Evolutionary conservation across 92 coral and sea anemone genomes (phyloP).

Genomic region (Palythoa caribaeorum): DNA sequence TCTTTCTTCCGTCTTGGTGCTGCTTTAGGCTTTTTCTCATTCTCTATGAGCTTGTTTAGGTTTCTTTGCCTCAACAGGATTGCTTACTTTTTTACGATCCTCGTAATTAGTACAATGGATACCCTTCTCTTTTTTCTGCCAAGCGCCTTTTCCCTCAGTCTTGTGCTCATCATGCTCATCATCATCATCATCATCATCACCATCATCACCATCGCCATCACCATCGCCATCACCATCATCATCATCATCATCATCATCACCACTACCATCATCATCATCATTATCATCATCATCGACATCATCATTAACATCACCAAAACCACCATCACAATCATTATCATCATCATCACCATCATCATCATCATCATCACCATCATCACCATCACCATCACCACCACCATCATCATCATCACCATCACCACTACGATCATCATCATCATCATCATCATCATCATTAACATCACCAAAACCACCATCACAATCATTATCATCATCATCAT

Average conservation of each 20-base stretch:
- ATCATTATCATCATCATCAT: too few relatives aligned
- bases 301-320: background rate
- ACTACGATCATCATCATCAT: background rate
- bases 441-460: too few relatives aligned
- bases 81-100: background rate
- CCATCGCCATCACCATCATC: background rate
- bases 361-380: background rate
- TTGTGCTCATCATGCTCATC: background rate
- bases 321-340: background rate
- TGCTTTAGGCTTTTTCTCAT: constrained; percentile 6
- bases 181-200: background rate
- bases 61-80: background rate
- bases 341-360: background rate
- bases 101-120: background rate
- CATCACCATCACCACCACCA: background rate
- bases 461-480: too few relatives aligned
- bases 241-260: background rate
- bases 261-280: background rate
- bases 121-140: background rate
- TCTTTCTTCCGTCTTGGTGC: constrained; percentile 13
- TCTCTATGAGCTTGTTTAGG: background rate
- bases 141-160: background rate
- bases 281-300: background rate
- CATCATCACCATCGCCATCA: background rate
- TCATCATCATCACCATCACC: too few relatives aligned